Conservation (phyloP, 2,888 invertebrate species). For the Melipona bicolor region DNA sequence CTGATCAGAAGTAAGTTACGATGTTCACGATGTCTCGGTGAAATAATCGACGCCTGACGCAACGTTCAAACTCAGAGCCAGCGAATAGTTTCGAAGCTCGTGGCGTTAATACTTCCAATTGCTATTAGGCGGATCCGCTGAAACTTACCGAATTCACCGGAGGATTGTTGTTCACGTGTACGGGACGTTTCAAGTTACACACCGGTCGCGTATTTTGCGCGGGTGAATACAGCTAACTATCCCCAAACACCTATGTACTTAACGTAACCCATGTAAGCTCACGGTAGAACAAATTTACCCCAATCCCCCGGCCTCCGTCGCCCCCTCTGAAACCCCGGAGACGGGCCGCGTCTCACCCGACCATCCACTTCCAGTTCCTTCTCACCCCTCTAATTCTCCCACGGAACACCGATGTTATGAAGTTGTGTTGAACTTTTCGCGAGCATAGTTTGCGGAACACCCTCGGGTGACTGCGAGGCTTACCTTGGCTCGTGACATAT, state of each 20-base stretch:
- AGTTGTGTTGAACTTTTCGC: slow-evolving; percentile 84
- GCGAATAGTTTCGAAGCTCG: slow-evolving; percentile 1
- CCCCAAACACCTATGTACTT: slow-evolving; percentile 83
- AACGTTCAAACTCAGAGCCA: too few species aligned
- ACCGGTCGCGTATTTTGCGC: slow-evolving; percentile 57
- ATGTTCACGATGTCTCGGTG: background rate
- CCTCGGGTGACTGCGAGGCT: slow-evolving; percentile 77
- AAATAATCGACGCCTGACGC: background rate
- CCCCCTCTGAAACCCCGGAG: slow-evolving; percentile 45
- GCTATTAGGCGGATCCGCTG: slow-evolving; percentile 3
- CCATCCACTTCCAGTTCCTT: slow-evolving; percentile 73
- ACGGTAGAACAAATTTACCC: slow-evolving; percentile 83
- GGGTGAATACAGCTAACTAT: slow-evolving; percentile 78
- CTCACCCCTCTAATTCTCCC: slow-evolving; percentile 72
- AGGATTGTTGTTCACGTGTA: slow-evolving; percentile 48
- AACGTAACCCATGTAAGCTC: slow-evolving; percentile 84
- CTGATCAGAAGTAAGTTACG: background rate
- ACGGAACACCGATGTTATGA: slow-evolving; percentile 81
- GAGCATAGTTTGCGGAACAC: slow-evolving; percentile 82
- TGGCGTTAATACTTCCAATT: slow-evolving; percentile 19
- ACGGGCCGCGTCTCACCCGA: slow-evolving; percentile 47
- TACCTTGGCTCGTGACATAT: slow-evolving; percentile 77
- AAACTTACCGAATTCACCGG: slow-evolving; percentile 51
- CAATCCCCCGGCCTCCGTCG: background rate
- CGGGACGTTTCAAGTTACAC: slow-evolving; percentile 63